phyloP scores from a whole-genome alignment of 1,140 invertebrate genomes.

The Schmidtea mediterranea region DNA sequence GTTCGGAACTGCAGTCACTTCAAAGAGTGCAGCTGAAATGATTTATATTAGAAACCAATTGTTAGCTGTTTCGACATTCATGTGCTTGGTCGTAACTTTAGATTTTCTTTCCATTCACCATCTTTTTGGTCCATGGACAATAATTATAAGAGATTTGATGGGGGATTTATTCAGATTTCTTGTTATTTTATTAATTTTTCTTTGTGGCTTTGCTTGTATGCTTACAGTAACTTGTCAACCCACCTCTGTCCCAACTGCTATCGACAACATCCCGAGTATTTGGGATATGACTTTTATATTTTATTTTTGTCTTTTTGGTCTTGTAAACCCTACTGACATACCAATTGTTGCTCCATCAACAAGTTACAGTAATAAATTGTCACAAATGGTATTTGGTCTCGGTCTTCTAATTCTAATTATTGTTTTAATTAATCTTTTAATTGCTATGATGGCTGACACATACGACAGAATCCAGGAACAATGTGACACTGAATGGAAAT shows the following conservation, averaged over 20 bases:
- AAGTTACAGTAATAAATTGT: constrained; percentile 28
- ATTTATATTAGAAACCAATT: constrained; percentile 81
- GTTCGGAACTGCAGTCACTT: constrained; percentile 35
- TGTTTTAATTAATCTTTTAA: constrained; percentile 85
- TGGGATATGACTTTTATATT: constrained; percentile 72
- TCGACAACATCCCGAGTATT: constrained; percentile 9
- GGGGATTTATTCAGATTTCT: constrained; percentile 64
- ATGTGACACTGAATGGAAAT: constrained; percentile 99
- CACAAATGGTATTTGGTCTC: constrained; percentile 53
- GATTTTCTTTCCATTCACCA: constrained; percentile 77
- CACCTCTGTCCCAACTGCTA: constrained; percentile 26
- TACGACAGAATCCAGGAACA: constrained; percentile 90
- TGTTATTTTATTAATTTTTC: constrained; percentile 80
- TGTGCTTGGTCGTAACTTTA: constrained; percentile 81
- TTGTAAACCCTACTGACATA: constrained; percentile 50
- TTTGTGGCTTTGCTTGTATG: constrained; percentile 89
- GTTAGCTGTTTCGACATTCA: constrained; percentile 64
- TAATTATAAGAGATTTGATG: constrained; percentile 36
- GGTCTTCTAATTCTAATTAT: constrained; percentile 90
- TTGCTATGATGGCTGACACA: constrained; percentile 99
- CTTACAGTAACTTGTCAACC: constrained; percentile 80
- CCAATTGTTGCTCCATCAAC: constrained; percentile 31
- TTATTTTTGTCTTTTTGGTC: constrained; percentile 86
- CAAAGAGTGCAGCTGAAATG: constrained; percentile 30
- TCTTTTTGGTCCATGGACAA: constrained; percentile 80